A percentile compares a stretch with the other conserved stretches of the same genome.
Conservation (phyloP, 2,797 vertebrate species). For the Discoglossus pictus region DNA sequence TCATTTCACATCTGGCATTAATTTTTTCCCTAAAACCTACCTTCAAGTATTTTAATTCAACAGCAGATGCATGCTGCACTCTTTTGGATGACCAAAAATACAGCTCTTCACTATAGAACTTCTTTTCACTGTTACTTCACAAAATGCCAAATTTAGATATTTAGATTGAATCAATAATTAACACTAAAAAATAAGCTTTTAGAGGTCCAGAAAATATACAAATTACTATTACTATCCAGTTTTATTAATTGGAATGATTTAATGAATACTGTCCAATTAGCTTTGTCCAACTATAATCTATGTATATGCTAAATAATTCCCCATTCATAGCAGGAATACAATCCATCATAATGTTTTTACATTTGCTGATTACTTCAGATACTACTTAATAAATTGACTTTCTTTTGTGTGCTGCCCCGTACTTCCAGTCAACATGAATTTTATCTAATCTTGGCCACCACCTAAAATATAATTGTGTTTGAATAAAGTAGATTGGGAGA, state of each 20-base stretch:
- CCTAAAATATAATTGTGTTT: no score
- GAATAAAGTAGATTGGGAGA: no score
- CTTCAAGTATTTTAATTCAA: not conserved
- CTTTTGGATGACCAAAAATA: no score
- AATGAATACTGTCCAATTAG: not conserved
- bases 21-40: not conserved
- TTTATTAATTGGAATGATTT: constrained; percentile 40
- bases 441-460: no score
- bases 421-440: constrained; percentile 16
- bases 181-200: constrained; percentile 37
- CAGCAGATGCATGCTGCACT: not conserved
- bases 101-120: no score
- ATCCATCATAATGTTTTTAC: constrained; percentile 32
- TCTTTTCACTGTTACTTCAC: no score
- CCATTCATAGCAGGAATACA: constrained; percentile 33
- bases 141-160: constrained; percentile 1
- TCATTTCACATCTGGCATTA: not conserved
- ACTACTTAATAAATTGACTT: constrained; percentile 40
- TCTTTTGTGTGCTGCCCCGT: constrained; percentile 37
- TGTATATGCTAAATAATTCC: constrained; percentile 23
- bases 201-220: no score
- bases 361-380: constrained; percentile 4
- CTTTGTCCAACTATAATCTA: no score
- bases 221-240: no score
- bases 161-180: constrained; percentile 20